Base-by-base conservation (phyloP, 2,888 invertebrate species). In the Pachydiplax longipennis region DNA sequence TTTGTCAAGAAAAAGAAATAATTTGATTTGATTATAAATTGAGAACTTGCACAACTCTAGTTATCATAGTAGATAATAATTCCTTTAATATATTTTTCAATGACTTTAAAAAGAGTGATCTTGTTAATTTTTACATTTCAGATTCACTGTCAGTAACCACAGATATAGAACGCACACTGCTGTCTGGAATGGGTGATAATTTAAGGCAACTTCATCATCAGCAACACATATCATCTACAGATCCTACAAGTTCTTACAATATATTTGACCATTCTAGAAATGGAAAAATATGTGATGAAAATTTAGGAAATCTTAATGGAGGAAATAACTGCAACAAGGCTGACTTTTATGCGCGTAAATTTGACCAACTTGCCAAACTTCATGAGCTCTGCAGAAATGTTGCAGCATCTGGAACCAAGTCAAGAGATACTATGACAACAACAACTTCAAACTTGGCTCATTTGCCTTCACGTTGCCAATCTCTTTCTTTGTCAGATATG, bases 381-480 rank as follows among this genome's bases (percentile, higher is more conserved):
- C 97, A 97, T 92, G 97, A 98, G 94, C 95, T 97, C 83, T 98
- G 97, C 93, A 96, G 97, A 92, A 97, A 97, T 92, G 96, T 97
- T 93, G 95, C 97, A 94, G 97, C 97, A 40, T 96, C 91, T 53
- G 91, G 90, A 1, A 91, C 91, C 61, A 90, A 90, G 31, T 53
- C 83, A 40, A 90, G 91, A 15, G 48, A 80, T 25, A 31, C 61
- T n/a, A 44, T 73, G n/a, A 44, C 65, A 48, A 65, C 65, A 48
- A 65, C 81, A 65, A 18, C 58, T 15, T 81, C 81, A 25, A 61
- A 61, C 58, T 25, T 90, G 81, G 35, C 90, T 22, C 81, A 90
- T 22, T 25, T 95, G 92, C 95, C 95, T 90, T 96, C 96, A 22
- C 95, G 96, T 91, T 96, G 96, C 93, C 97, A 97, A 93, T 97